Base-by-base conservation (phyloP, 2,888 invertebrate genomes). In the Ametastegia equiseti region DNA sequence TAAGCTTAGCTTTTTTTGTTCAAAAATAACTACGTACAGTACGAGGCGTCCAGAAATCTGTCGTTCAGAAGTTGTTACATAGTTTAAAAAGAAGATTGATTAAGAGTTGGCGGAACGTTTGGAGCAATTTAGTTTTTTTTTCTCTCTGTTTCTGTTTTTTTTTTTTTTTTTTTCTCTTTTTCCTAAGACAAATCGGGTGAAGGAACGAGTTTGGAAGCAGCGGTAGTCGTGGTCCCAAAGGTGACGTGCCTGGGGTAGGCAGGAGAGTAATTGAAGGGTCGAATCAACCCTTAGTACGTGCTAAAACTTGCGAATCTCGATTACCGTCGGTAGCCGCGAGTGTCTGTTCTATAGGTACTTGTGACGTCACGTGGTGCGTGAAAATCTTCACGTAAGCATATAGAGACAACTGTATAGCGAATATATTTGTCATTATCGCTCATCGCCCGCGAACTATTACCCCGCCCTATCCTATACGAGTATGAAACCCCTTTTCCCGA, bases 281-380 rank as follows among this genome's bases (percentile, higher is more conserved):
- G 75, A 75, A 75, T 75, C 75, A 75, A 75, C 75, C 75, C 75
- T 75, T 75, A 75, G 75, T 75, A 75, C 75, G 75, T 75, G 75
- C 50, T 75, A 75, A 75, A 75, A 75, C 75, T 75, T 75, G 75
- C 75, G 75, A 75, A 75, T 75, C 75, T 75, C 75, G 50, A 75
- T 75, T 75, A 75, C 75, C 75, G 50, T 54, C 33, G 50, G 75
- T 54, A 13, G 75, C 54, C 75, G 54, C 75, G 75, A 75, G 75
- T 75, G 75, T 50, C 75, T 54, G 50, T 75, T 75, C 75, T 19
- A 30, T 54, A 75, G 71, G 71, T 42, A 71, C 36, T 36, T 75
- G 33, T 33, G 50, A 50, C 75, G 75, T 50, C 36, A 54, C 75
- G 54, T 19, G 75, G 33, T 54, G 33, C 33, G 54, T 54, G 50